A percentile compares a stretch with the other conserved stretches of the same genome.
Evolutionary conservation across 2,113 vertebrate genomes (phyloP).

Genomic region (Bambusicola thoracicus): DNA sequence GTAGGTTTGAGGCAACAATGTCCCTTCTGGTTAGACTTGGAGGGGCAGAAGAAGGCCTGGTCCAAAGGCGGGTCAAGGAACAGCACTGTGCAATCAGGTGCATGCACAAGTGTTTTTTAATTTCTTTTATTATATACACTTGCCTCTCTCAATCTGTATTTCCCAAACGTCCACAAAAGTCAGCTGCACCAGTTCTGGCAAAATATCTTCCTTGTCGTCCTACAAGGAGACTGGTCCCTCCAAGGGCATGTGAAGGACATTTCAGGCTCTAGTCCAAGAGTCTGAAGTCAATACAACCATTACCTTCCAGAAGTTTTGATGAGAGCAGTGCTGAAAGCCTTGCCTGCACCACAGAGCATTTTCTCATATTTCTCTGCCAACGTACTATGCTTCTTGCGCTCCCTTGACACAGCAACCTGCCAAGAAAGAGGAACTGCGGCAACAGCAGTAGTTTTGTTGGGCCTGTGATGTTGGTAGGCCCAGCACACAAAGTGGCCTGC

Average conservation of each 20-base stretch:
- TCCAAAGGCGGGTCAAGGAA: neutral
- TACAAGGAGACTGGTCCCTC: neutral
- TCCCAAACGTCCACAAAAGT: neutral
- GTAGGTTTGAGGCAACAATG: neutral
- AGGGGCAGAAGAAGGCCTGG: neutral
- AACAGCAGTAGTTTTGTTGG: neutral
- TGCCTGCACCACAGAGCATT: neutral
- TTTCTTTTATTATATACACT: neutral
- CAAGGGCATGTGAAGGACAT: fast-evolving
- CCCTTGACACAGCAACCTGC: neutral
- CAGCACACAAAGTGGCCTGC: neutral
- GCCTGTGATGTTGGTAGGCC: neutral
- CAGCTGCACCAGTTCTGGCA: neutral
- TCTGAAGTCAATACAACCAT: neutral
- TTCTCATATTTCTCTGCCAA: neutral
- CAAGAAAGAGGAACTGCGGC: neutral
- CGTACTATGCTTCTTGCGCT: neutral
- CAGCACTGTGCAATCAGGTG: neutral
- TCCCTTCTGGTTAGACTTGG: neutral
- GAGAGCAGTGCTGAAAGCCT: neutral
- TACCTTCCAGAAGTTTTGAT: neutral
- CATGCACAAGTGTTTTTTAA: neutral
- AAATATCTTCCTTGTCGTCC: neutral
- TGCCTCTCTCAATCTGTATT: neutral
- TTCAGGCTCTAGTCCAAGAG: neutral